These are phyloP conservation scores for Agriopis leucophaearia DNA, from an alignment of 2,888 invertebrate species.

Conservation along the genomic window DNA sequence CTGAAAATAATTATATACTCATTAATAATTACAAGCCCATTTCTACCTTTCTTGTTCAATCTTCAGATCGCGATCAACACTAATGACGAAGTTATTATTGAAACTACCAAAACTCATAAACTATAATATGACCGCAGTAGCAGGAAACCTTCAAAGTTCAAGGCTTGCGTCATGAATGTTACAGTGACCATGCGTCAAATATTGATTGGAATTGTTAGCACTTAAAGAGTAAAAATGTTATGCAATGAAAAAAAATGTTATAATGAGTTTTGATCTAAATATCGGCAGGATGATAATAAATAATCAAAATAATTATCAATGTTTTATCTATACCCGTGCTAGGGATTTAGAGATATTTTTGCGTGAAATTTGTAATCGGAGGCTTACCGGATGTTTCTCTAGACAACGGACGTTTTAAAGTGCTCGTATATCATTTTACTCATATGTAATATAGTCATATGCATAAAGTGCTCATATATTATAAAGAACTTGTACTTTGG, in stretches of 20 bases:
- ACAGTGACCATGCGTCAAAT: neutral
- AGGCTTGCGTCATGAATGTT: neutral
- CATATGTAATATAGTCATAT: no score
- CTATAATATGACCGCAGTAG: slow-evolving; percentile 8
- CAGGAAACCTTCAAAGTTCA: neutral
- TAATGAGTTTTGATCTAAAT: neutral
- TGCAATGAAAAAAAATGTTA: neutral
- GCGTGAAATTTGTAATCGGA: neutral
- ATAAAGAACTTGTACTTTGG: no score
- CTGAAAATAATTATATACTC: no score
- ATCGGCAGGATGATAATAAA: neutral
- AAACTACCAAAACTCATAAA: slow-evolving; percentile 7
- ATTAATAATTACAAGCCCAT: no score
- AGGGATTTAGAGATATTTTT: neutral
- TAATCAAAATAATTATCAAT: slow-evolving; percentile 6
- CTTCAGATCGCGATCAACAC: no score
- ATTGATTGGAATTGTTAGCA: neutral
- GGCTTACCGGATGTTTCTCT: no score
- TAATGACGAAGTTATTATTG: no score
- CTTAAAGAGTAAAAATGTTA: neutral
- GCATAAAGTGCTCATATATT: no score
- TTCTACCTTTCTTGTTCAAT: no score
- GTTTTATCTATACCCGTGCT: slow-evolving; percentile 1
- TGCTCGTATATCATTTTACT: no score
- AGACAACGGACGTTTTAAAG: no score